Evolutionary conservation across 2,797 vertebrate species (phyloP).

Genomic region (Merluccius polli): DNA sequence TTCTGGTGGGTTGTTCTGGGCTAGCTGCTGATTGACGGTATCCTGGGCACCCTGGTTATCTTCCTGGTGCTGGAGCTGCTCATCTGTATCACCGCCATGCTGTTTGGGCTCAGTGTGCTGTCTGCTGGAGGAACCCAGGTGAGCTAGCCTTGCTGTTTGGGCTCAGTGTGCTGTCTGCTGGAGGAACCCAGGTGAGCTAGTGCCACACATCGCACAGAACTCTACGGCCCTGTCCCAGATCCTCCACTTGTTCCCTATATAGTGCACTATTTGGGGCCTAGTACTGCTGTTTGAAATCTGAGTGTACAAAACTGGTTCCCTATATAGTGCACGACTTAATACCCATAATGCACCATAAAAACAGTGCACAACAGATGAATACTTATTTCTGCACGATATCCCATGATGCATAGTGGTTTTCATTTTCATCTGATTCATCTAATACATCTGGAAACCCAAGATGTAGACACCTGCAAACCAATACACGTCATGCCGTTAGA

Average conservation of each 20-base stretch:
- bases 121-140: slow-evolving; percentile 69
- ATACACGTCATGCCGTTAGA: too few relatives aligned
- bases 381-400: background rate
- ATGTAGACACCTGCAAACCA: too few relatives aligned
- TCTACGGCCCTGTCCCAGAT: background rate
- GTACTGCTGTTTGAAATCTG: background rate
- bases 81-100: slow-evolving; percentile 75
- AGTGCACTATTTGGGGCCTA: background rate
- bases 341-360: background rate
- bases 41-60: slow-evolving; percentile 73
- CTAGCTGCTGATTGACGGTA: slow-evolving; percentile 74
- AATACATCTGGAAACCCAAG: too few relatives aligned
- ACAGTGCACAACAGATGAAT: background rate
- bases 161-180: slow-evolving; percentile 70
- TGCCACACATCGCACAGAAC: background rate
- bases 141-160: slow-evolving; percentile 68
- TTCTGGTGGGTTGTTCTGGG: slow-evolving; percentile 12
- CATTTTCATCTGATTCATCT: background rate
- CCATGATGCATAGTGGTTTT: background rate
- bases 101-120: slow-evolving; percentile 74
- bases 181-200: slow-evolving; percentile 61
- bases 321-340: background rate
- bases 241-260: background rate
- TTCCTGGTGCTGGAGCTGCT: slow-evolving; percentile 76
- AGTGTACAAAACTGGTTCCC: background rate